Conservation (phyloP, 2,113 vertebrate genomes). For the Gambusia affinis region DNA sequence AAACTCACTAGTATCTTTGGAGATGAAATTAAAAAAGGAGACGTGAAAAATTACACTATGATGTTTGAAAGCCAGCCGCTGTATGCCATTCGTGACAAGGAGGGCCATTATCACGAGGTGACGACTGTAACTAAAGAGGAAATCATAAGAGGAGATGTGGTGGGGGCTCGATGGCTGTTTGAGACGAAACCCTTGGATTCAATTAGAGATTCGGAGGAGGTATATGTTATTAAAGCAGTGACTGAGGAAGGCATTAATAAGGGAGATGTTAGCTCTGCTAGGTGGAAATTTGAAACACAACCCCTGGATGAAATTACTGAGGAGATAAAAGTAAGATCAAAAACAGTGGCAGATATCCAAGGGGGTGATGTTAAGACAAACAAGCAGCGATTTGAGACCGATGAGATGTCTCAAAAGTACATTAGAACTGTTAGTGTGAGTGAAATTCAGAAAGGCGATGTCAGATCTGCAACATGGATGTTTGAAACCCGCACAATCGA, state of each 20-base stretch:
- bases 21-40: constrained; percentile 83
- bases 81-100: constrained; percentile 89
- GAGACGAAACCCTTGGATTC: constrained; percentile 92
- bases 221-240: constrained; percentile 91
- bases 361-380: constrained; percentile 86
- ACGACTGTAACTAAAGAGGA: constrained; percentile 93
- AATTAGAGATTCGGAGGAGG: constrained; percentile 86
- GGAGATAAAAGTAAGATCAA: constrained; percentile 77
- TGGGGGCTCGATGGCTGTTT: constrained; percentile 91
- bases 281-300: constrained; percentile 92
- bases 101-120: constrained; percentile 91
- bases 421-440: constrained; percentile 89
- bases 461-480: constrained; percentile 90
- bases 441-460: constrained; percentile 90
- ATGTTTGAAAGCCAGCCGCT: constrained; percentile 92
- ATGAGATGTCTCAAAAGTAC: constrained; percentile 78
- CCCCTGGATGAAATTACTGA: constrained; percentile 88
- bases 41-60: constrained; percentile 92
- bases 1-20: constrained; percentile 74
- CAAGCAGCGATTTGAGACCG: constrained; percentile 85
- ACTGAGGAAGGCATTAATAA: constrained; percentile 91
- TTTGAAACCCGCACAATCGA: constrained; percentile 90
- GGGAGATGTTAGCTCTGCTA: constrained; percentile 87
- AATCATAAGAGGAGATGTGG: constrained; percentile 88
- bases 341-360: constrained; percentile 81